A percentile compares a stretch with the other conserved stretches of the same genome.
Evolutionary conservation across 2,797 vertebrate genomes (phyloP).

Genomic region (Potorous gilbertii): DNA sequence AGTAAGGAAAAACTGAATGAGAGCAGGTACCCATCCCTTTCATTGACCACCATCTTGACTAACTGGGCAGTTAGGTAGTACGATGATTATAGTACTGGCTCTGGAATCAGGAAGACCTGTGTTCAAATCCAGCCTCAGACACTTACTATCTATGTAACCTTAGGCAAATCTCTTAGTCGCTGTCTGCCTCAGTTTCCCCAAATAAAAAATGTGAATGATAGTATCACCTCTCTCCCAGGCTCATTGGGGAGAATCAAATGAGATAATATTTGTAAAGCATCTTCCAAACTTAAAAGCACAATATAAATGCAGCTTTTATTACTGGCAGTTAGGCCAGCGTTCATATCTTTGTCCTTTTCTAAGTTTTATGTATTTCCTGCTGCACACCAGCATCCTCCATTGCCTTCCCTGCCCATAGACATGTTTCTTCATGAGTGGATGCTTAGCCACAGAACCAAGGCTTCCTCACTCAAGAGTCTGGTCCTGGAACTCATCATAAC

Average conservation of each 20-base stretch:
- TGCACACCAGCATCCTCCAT: not conserved
- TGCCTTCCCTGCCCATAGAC: not conserved
- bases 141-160: not conserved
- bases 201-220: not conserved
- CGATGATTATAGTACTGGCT: not conserved
- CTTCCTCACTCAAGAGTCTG: too few relatives aligned
- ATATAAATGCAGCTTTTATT: too few relatives aligned
- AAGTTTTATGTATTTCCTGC: not conserved
- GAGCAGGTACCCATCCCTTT: not conserved
- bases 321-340: not conserved
- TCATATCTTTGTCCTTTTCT: not conserved
- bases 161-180: not conserved
- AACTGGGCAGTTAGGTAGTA: not conserved
- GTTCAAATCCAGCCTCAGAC: not conserved
- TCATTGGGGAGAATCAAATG: not conserved
- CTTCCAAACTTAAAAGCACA: too few relatives aligned
- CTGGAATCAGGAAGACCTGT: not conserved
- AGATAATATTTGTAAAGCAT: not conserved
- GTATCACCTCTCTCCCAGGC: not conserved
- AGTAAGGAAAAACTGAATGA: not conserved
- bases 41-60: not conserved
- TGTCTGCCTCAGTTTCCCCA: not conserved
- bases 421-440: not conserved
- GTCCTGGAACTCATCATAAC: too few relatives aligned
- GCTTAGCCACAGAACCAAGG: not conserved